Percentiles rank a stretch among this genome's conserved stretches.
These are phyloP conservation scores for Chelon labrosus DNA, from an alignment of 2,797 vertebrate species.

Conservation along the genomic window DNA sequence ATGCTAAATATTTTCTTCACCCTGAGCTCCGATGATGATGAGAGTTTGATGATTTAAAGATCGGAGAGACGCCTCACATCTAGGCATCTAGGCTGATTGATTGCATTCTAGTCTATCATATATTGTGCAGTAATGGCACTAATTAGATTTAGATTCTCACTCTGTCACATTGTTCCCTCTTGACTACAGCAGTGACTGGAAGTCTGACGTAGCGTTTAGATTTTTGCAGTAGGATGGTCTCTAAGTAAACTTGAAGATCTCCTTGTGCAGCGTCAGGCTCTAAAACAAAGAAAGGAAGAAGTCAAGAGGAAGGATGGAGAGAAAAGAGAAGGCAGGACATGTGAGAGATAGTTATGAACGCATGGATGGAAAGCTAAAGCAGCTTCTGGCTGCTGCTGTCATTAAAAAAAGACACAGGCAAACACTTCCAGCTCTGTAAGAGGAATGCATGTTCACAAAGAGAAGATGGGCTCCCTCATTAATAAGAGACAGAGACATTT, in stretches of 20 bases:
- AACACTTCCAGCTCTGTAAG: slow-evolving; percentile 31
- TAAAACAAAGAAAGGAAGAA: not conserved
- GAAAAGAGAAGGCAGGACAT: slow-evolving; percentile 15
- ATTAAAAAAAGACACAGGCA: slow-evolving; percentile 40
- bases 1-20: no score
- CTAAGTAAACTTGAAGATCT: not conserved
- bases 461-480: slow-evolving; percentile 22
- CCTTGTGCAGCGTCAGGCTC: not conserved
- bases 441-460: slow-evolving; percentile 27
- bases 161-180: not conserved
- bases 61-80: slow-evolving; percentile 32
- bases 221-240: slow-evolving; percentile 3
- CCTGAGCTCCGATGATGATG: slow-evolving; percentile 7
- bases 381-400: slow-evolving; percentile 20
- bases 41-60: slow-evolving; percentile 36
- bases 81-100: slow-evolving; percentile 6
- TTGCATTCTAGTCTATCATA: not conserved
- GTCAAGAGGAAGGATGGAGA: not conserved
- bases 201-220: not conserved
- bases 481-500: slow-evolving; percentile 39
- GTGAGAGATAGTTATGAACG: slow-evolving; percentile 17
- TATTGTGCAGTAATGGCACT: not conserved
- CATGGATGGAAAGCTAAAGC: slow-evolving; percentile 17
- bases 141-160: not conserved
- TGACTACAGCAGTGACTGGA: not conserved